Base-by-base conservation (phyloP, 1,140 invertebrate species). In the Sinella curviseta region DNA sequence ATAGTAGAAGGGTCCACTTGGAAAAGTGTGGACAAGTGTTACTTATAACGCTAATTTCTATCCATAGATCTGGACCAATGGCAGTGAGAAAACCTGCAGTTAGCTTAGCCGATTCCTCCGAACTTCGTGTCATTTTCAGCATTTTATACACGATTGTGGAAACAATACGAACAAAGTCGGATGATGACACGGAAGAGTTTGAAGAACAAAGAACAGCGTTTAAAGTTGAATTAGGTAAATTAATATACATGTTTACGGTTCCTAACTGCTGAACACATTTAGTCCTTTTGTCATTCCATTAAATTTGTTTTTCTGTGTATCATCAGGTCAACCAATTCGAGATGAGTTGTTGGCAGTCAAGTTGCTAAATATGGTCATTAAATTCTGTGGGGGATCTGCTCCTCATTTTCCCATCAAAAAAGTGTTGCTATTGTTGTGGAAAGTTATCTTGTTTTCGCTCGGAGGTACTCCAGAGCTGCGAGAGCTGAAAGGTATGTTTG, bases 381-480 rank as follows among this genome's bases (percentile, higher is more conserved):
- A 92, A 82, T 97, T 98, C 86, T 99, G 97, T 88, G 96, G 94
- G 85, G 96, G 96, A 0, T 92, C 93, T 55, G 94, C 95, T 16
- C 95, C 96, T 65, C 95, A 98, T 89, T 98, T 97, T 89, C 97
- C 97, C 20, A 98, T 99, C 91, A 98, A 97, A 86, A 99, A 99
- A 89, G 94, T 99, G 76, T 88, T 99, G 33, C 87, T 99, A n/a
- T 87, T 99, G 1, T 86, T 99, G 17, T 99, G 97, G 97, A 99
- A 99, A 89, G 90, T 96, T 1, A 91, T 98, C 65, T 88, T 99
- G 74, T 90, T 97, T 0, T 94, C 94, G 16, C 88, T 99, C 26
- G 97, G 97, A 30, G 97, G 96, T 17, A 94, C 95, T 80, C 91
- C 93, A 78, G 91, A 92, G 36, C 87, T 98, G 0, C 91, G 92